A percentile compares a stretch with the other conserved stretches of the same genome.
Evolutionary conservation across 2,113 vertebrate species (phyloP).

Genomic region (Albula glossodonta): DNA sequence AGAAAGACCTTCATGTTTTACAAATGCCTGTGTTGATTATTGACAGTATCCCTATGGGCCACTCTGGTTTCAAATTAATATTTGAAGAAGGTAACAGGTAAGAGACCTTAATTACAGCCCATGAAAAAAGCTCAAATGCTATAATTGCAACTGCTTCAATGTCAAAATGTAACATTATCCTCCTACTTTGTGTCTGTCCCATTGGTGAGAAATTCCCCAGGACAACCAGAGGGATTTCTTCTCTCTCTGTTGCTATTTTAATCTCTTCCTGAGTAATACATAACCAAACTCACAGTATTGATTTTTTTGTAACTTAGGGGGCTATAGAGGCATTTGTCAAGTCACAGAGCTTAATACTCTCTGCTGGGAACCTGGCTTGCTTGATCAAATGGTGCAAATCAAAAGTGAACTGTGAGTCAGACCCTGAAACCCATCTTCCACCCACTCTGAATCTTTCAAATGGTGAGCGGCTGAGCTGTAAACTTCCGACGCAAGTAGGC

Average conservation of each 20-base stretch:
- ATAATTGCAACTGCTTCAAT: background rate
- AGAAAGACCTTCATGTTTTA: slow-evolving; percentile 5
- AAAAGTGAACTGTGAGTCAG: slow-evolving; percentile 2
- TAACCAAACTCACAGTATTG: slow-evolving; percentile 31
- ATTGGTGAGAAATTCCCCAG: background rate
- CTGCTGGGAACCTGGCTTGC: background rate
- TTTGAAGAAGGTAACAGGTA: slow-evolving; percentile 17
- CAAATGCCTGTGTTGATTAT: slow-evolving; percentile 3
- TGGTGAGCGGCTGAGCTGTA: background rate
- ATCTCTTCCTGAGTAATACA: slow-evolving; percentile 38
- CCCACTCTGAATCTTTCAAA: background rate
- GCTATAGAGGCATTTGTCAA: slow-evolving; percentile 7
- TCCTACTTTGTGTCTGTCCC: background rate
- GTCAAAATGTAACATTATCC: background rate
- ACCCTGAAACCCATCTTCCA: background rate
- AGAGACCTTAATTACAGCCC: background rate
- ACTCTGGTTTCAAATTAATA: slow-evolving; percentile 13
- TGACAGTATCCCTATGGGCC: background rate
- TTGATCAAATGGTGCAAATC: slow-evolving; percentile 14
- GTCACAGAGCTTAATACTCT: slow-evolving; percentile 17
- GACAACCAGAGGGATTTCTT: slow-evolving; percentile 16
- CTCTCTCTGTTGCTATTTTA: slow-evolving; percentile 34
- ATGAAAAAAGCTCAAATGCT: background rate
- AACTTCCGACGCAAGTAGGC: background rate
- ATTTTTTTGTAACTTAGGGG: slow-evolving; percentile 29